These are phyloP conservation scores for Pteronotus mesoamericanus DNA, from an alignment of 2,797 vertebrate species.

Conservation along the genomic window DNA sequence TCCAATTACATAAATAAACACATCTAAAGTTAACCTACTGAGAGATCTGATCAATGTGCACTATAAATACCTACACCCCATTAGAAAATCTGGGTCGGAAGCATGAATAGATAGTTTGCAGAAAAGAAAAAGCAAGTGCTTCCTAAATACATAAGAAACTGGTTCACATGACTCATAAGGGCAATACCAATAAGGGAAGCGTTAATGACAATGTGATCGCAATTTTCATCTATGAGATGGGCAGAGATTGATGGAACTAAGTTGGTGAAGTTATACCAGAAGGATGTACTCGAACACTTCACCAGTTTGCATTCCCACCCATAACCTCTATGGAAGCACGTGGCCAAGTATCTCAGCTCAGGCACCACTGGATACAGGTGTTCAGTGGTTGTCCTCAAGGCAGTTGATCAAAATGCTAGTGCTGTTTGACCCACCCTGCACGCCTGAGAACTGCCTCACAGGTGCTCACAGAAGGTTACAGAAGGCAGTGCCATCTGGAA, in stretches of 20 bases:
- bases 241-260: neutral
- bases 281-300: neutral
- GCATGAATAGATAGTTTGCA: neutral
- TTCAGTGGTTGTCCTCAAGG: neutral
- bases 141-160: neutral
- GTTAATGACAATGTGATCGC: rapidly evolving
- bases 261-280: rapidly evolving
- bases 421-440: neutral
- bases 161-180: neutral
- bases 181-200: neutral
- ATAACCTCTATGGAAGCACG: rapidly evolving
- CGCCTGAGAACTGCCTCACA: neutral
- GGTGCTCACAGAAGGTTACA: neutral
- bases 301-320: neutral
- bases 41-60: neutral
- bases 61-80: neutral
- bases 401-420: neutral
- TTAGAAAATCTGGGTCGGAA: neutral
- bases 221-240: neutral
- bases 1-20: neutral
- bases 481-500: neutral
- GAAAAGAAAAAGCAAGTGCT: neutral
- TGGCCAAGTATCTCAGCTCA: rapidly evolving
- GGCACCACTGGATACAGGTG: neutral
- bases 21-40: neutral